phyloP scores from a whole-genome alignment of 2,797 vertebrate genomes.

The Macroramphosus scolopax region DNA sequence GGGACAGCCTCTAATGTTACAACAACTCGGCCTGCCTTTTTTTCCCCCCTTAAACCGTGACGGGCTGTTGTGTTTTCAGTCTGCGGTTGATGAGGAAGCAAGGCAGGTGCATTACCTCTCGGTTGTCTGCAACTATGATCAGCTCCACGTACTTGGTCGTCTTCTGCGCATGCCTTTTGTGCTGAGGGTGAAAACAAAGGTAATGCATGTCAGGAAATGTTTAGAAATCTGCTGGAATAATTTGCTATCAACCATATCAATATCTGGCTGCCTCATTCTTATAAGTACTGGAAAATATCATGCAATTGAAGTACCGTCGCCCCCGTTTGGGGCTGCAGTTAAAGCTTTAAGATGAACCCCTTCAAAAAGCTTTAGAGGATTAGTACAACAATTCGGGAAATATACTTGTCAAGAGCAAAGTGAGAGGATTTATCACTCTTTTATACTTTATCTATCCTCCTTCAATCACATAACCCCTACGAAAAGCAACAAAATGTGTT shows the following conservation, averaged over 20 bases:
- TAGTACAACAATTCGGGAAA: neutral
- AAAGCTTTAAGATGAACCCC: conserved; percentile 15
- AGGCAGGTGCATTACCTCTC: conserved; percentile 84
- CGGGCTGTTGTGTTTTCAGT: conserved; percentile 13
- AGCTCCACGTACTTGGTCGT: conserved; percentile 96
- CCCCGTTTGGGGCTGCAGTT: conserved; percentile 1
- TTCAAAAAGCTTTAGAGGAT: conserved; percentile 4
- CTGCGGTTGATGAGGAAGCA: conserved; percentile 8
- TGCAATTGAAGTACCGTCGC: neutral
- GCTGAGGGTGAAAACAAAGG: conserved; percentile 71
- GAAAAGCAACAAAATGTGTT: no score
- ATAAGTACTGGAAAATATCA: conserved; percentile 1
- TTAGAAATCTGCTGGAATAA: neutral
- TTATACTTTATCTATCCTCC: no score
- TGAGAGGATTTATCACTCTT: no score
- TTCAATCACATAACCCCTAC: no score
- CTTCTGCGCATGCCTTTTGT: conserved; percentile 89
- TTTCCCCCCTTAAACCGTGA: conserved; percentile 12
- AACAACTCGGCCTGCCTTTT: conserved; percentile 31
- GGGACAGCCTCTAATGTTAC: conserved; percentile 45
- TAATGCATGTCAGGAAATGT: conserved; percentile 15
- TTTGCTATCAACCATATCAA: neutral
- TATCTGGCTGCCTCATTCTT: neutral
- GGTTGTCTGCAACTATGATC: conserved; percentile 96
- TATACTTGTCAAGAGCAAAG: neutral